Evolutionary conservation across 2,113 vertebrate genomes (phyloP), one percentile per base, ranked within the genome.

Genomic region (Willisornis vidua): DNA sequence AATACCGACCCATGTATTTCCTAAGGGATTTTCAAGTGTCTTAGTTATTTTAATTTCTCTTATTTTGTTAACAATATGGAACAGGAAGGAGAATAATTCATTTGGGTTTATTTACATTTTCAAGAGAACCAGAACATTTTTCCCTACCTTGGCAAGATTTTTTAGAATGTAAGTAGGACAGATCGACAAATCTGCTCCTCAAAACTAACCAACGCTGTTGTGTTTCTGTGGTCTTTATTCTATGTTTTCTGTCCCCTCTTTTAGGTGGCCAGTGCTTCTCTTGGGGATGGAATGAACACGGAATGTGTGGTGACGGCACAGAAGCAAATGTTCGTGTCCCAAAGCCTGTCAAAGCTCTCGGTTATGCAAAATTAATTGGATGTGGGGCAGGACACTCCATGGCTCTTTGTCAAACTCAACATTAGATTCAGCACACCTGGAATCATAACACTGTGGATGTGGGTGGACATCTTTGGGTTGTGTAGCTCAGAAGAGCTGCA

Each of bases 251-350:
- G 33, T 59, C 65, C 85, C 94, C 77, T 96, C 81, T 87, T 94
- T 55, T 95, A 99, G 99, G 97, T 77, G 97, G 87, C 10, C 31
- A 19, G 7, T 98, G 99, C 70, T 93, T 98, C 90, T 99, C 99
- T 15, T 99, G 99, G 99, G 99, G 99, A 89, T 99, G 99, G 99
- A 99, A 99, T 1, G 99, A 99, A 77, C 99, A 99, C 2, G 99
- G 99, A 14, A 99, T 99, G 99, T 99, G 99, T 25, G 99, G 99
- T 43, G 98, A 99, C 20, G 98, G 98, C 87, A 98, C 97, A 5
- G 97, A 98, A 95, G 94, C 73, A 51, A 96, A 99, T 15, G 7
- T 99, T 87, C 48, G 13, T 51, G 65, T 95, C 78, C 99, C 99
- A 1, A 97, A 97, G 85, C 96, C 92, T 5, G 46, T 99, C 67